Conservation (phyloP, 2,797 vertebrate species). For the Peromyscus attwateri region DNA sequence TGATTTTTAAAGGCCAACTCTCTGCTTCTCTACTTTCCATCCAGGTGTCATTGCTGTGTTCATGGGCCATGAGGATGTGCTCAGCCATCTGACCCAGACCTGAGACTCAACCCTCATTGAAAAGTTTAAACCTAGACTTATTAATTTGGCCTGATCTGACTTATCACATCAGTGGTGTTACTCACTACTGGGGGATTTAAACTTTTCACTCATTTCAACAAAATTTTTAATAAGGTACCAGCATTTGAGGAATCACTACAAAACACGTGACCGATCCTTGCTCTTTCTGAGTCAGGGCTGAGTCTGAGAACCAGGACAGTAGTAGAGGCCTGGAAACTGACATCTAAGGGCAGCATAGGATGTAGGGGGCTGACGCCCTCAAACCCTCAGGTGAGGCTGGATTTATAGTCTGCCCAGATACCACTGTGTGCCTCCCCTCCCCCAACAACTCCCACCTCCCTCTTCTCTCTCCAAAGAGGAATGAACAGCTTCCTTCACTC, state of each 20-base stretch:
- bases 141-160: no score
- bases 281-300: constrained; percentile 4
- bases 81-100: background rate
- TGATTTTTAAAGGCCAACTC: background rate
- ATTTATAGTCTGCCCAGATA: background rate
- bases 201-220: background rate
- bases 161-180: no score
- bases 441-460: background rate
- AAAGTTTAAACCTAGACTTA: no score
- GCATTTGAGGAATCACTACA: background rate
- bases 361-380: no score
- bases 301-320: background rate
- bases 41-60: background rate
- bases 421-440: background rate
- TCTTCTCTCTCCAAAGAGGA: constrained; percentile 51
- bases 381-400: background rate
- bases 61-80: background rate
- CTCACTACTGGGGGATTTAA: no score
- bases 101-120: background rate
- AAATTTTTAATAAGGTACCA: background rate
- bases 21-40: background rate
- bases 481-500: constrained; percentile 64
- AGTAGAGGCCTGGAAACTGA: background rate
- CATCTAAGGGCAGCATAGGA: background rate
- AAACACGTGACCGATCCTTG: background rate